A percentile compares a stretch with the other conserved stretches of the same genome.
These are phyloP conservation scores for Scopus umbretta DNA, from an alignment of 2,113 vertebrate species.

Conservation along the genomic window DNA sequence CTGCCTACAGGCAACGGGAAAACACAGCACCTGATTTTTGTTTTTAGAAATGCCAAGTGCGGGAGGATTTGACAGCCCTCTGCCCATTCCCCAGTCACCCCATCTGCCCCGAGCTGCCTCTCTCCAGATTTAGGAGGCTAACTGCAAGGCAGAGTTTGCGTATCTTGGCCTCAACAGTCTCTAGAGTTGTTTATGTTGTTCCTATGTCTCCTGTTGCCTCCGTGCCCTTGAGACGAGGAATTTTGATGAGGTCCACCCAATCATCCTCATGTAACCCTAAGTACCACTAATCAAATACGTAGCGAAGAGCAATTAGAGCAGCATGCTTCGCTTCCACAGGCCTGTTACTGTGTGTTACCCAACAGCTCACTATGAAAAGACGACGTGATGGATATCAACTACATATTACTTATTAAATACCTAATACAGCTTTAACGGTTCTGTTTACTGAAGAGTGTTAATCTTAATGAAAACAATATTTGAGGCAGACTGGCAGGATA, in stretches of 20 bases:
- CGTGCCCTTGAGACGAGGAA: background rate
- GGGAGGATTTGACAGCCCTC: background rate
- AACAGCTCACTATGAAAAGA: background rate
- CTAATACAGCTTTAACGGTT: conserved; percentile 22
- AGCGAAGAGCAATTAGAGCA: conserved; percentile 46
- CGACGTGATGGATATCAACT: conserved; percentile 25
- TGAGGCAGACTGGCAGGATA: conserved; percentile 33
- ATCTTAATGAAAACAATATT: conserved; percentile 58
- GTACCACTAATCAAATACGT: background rate
- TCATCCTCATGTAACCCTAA: background rate
- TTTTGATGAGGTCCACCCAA: background rate
- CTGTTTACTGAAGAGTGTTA: conserved; percentile 55
- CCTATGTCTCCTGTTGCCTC: background rate
- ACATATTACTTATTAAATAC: conserved; percentile 58
- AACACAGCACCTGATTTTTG: too few species aligned
- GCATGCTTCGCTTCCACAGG: background rate
- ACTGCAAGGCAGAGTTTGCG: background rate
- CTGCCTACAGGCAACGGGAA: background rate
- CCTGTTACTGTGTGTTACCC: background rate
- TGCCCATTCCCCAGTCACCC: background rate
- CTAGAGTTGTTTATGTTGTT: background rate
- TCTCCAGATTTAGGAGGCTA: background rate
- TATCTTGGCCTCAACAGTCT: background rate
- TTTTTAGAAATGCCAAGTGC: background rate
- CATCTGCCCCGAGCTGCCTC: background rate